These are phyloP conservation scores for Linyphia triangularis DNA, from an alignment of 2,888 invertebrate genomes.

Conservation along the genomic window DNA sequence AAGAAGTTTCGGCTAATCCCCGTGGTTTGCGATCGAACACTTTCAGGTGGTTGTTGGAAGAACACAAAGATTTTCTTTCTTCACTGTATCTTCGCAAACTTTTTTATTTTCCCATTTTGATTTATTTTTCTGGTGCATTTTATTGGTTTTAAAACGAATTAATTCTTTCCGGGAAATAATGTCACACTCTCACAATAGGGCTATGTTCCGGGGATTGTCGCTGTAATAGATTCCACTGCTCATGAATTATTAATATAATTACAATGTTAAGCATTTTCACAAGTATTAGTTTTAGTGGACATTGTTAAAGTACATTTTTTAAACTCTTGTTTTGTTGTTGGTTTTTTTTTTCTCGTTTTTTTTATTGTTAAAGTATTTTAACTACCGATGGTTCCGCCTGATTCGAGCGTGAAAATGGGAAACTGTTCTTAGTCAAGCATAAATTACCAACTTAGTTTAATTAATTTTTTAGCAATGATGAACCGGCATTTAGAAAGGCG, in stretches of 20 bases:
- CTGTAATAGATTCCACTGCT: not conserved
- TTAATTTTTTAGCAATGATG: no score
- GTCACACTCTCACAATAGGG: not conserved
- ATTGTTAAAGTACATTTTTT: not conserved
- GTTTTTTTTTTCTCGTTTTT: no score
- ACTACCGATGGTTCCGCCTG: no score
- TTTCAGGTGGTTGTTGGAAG: slow-evolving; percentile 30
- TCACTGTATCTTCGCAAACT: not conserved
- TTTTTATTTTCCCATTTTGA: not conserved
- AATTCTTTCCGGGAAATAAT: slow-evolving; percentile 22
- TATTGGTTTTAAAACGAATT: slow-evolving; percentile 29
- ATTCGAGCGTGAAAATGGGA: no score
- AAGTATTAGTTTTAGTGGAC: not conserved
- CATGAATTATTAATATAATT: slow-evolving; percentile 37
- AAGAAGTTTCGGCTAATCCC: slow-evolving; percentile 30
- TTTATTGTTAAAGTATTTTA: no score
- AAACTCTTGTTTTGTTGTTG: no score
- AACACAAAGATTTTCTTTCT: not conserved
- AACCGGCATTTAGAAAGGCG: no score
- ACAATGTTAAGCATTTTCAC: not conserved
- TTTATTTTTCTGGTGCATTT: not conserved
- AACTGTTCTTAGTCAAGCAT: no score
- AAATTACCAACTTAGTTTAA: no score
- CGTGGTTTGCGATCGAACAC: slow-evolving; percentile 31
- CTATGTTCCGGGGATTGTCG: not conserved